phyloP scores from a whole-genome alignment of 2,113 vertebrate genomes.

The Ictalurus punctatus region DNA sequence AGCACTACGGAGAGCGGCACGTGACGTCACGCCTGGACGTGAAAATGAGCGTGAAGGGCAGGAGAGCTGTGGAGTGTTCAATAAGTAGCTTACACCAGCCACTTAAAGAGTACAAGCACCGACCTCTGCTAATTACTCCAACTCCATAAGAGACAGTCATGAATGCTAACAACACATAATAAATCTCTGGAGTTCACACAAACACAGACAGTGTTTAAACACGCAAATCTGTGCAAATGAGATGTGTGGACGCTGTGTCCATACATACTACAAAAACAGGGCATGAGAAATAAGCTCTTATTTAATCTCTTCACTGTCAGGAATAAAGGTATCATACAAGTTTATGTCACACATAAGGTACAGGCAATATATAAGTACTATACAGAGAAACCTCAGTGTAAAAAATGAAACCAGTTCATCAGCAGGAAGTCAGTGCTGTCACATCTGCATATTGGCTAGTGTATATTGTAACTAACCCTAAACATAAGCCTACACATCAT shows the following conservation, averaged over 20 bases:
- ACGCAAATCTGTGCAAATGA: neutral
- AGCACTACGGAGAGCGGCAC: slow-evolving; percentile 68
- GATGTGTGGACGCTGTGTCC: neutral
- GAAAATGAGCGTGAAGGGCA: slow-evolving; percentile 44
- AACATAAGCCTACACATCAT: neutral
- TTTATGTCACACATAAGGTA: neutral
- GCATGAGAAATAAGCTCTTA: neutral
- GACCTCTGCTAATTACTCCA: slow-evolving; percentile 30
- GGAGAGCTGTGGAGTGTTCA: slow-evolving; percentile 47
- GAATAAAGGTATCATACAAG: neutral
- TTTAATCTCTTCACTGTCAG: neutral
- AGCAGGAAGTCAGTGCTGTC: neutral
- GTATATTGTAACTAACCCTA: too few species aligned
- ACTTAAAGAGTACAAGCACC: slow-evolving; percentile 43
- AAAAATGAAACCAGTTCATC: neutral
- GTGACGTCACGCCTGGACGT: neutral
- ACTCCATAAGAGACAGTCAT: slow-evolving; percentile 1
- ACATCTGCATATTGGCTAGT: neutral
- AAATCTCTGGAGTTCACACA: neutral
- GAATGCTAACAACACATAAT: slow-evolving; percentile 16
- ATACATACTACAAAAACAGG: neutral
- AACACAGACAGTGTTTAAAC: neutral
- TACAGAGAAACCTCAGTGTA: neutral
- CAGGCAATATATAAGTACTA: neutral
- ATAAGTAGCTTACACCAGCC: slow-evolving; percentile 48